Conservation (phyloP, 2,888 invertebrate species). For the Alitta virens region DNA sequence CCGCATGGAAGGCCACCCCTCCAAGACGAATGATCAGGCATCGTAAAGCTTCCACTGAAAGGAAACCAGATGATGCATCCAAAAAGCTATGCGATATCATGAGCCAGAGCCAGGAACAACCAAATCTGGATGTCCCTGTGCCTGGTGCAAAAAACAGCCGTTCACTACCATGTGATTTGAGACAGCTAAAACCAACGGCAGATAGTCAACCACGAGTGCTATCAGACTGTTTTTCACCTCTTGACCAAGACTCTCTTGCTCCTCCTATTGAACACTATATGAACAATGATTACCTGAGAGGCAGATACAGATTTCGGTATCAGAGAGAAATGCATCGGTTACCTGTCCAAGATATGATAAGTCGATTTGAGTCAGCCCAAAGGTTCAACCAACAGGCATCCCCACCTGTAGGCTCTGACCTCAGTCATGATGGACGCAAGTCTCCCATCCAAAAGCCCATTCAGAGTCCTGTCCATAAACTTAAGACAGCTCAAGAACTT, state of each 20-base stretch:
- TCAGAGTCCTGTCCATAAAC: slow-evolving; percentile 35
- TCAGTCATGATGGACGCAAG: slow-evolving; percentile 2
- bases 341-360: slow-evolving; percentile 8
- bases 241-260: neutral
- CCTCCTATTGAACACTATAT: slow-evolving; percentile 1
- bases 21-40: slow-evolving; percentile 17
- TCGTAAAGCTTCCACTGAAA: slow-evolving; percentile 10
- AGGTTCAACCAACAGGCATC: neutral
- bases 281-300: slow-evolving; percentile 6
- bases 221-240: slow-evolving; percentile 3
- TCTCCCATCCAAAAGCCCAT: slow-evolving; percentile 17
- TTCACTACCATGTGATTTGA: too few species aligned
- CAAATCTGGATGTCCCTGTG: too few species aligned
- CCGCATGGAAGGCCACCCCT: slow-evolving; percentile 22
- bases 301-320: neutral
- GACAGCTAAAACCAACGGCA: neutral
- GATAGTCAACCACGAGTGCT: neutral
- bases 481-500: slow-evolving; percentile 51
- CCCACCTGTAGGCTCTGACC: neutral
- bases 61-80: slow-evolving; percentile 1
- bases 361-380: slow-evolving; percentile 3
- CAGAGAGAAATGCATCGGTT: neutral
- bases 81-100: neutral
- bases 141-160: too few species aligned
- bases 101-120: neutral